Evolutionary conservation across 2,113 vertebrate genomes (phyloP).

Genomic region (Tiliqua scincoides): DNA sequence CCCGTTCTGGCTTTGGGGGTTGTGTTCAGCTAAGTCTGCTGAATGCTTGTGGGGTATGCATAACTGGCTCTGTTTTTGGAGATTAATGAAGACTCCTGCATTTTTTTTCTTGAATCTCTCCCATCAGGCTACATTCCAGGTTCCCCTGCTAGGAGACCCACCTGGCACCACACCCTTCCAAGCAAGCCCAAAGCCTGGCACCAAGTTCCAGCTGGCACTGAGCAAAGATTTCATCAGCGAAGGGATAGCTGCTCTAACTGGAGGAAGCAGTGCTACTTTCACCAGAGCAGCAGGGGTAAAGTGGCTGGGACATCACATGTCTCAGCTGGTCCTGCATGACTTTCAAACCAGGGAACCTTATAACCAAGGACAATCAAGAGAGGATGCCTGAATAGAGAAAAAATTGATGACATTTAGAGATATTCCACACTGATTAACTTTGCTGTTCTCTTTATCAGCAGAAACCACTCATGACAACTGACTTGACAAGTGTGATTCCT

Average conservation of each 20-base stretch:
- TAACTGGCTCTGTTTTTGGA: not conserved
- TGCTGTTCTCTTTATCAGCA: not conserved
- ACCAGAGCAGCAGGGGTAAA: not conserved
- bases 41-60: no score
- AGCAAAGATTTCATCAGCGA: not conserved
- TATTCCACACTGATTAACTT: not conserved
- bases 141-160: not conserved
- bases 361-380: not conserved
- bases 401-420: not conserved
- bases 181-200: not conserved
- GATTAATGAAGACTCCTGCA: not conserved
- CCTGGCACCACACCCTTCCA: not conserved
- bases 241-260: not conserved
- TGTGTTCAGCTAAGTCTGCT: not conserved
- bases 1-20: not conserved
- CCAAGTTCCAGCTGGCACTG: not conserved
- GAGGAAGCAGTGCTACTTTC: not conserved
- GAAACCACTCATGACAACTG: not conserved
- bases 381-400: not conserved
- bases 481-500: not conserved
- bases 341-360: not conserved
- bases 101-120: conserved; percentile 2
- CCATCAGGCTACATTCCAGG: not conserved
- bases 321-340: not conserved
- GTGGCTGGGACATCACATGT: not conserved